Base-by-base conservation (phyloP, 2,113 vertebrate genomes). In the Eupsittula cactorum region DNA sequence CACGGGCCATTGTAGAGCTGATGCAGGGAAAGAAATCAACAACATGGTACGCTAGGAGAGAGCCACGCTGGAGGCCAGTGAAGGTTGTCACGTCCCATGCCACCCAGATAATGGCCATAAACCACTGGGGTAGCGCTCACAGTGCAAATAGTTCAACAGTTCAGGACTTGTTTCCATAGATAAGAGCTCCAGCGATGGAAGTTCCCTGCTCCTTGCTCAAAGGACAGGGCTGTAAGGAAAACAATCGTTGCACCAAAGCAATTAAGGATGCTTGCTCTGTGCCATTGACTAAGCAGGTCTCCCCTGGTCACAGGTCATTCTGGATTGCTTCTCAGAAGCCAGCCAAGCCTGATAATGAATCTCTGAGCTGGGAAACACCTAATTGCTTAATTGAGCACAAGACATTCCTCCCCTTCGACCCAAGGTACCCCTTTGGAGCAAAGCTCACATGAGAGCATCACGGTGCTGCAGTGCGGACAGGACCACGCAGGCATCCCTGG, bases 231-330 rank as follows among this genome's bases (percentile, higher is more conserved):
- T 31, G 68, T 60, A 81, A 83, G 21, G 79, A 93, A 93, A 94
- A 86, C 55, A 90, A 88, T 81, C 65, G 24, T 17, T 39, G 65
- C 77, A 65, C 42, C 65, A 53, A 50, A 75, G 92, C 85, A 81
- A 96, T 97, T 95, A 95, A 35, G 67, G 92, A 93, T 86, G 67
- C 85, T 88, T 60, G 88, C 78, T 90, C 81, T 37, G 69, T 77
- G 74, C 80, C 75, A 81, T 69, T 83, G 88, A 95, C 53, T 92
- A 41, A 93, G 86, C 88, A 95, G 81, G 84, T 89, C 31, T 47
- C 86, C 49, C 4, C 70, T 2, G 41, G 81, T 92, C 92, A 84
- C 80, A 62, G 95, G 93, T 92, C 93, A 41, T 23, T 82, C 83
- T 74, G 83, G 65, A 87, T 89, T 75, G 70, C 23, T 93, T 92